Conservation (phyloP, 2,888 invertebrate genomes). For the Dryobota labecula region DNA sequence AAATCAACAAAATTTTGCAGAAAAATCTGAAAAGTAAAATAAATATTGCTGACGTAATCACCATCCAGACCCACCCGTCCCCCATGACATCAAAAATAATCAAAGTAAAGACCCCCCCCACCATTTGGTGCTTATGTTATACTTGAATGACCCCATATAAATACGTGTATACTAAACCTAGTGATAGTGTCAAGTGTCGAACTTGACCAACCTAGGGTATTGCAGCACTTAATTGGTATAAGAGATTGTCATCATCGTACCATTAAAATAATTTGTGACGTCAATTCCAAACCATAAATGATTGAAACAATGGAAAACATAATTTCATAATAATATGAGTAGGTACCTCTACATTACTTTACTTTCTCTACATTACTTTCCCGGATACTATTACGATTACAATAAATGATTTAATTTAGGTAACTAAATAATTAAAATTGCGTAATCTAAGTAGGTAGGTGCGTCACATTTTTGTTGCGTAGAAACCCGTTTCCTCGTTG, state of each 20-base stretch:
- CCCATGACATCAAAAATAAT: too few species aligned
- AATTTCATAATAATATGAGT: background rate
- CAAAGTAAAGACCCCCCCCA: too few species aligned
- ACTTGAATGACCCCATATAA: too few species aligned
- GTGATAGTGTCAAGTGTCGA: background rate
- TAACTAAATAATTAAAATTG: background rate
- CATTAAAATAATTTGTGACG: background rate
- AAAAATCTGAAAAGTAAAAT: too few species aligned
- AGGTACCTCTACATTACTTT: too few species aligned
- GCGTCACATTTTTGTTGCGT: conserved; percentile 4
- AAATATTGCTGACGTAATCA: too few species aligned
- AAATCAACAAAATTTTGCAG: too few species aligned
- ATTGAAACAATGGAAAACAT: background rate
- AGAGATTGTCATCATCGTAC: background rate
- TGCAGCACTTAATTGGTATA: background rate
- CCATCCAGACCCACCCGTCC: too few species aligned
- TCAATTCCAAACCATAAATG: background rate
- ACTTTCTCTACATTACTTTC: background rate
- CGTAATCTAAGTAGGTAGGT: background rate
- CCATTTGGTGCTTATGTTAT: too few species aligned
- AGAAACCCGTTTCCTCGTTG: background rate
- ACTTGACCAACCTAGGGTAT: background rate
- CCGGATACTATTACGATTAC: background rate
- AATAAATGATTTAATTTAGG: background rate
- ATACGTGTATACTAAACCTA: too few species aligned